Base-by-base conservation (phyloP, 2,888 invertebrate genomes). In the Ornithoptera alexandrae region DNA sequence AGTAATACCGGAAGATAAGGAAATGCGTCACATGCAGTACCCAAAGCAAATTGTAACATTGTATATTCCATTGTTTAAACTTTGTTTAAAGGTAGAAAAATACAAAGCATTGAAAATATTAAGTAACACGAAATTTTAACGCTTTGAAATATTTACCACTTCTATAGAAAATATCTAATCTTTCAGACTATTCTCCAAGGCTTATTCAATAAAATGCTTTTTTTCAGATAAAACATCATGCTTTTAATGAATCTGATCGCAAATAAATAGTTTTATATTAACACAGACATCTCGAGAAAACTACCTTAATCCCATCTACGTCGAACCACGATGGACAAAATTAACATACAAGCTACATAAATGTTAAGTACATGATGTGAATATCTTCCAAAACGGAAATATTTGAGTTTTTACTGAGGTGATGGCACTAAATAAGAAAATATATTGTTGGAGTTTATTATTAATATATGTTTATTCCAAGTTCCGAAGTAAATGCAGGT, bases 1-100 rank as follows among this genome's bases (percentile, higher is more conserved):
- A 85, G 85, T 86, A 84, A 85, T 87, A 82, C 84, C 83, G 76
- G 77, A 78, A 85, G 84, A 88, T 86, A 83, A 85, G 85, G 85
- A 84, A 70, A 86, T 80, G 76, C 76, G 78, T 81, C 77, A 73
- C 81, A 81, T 79, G 62, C 18, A 46, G 58, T 62, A 62, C 46
- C 62, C 62, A 69, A 50, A 60, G 39, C 73, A 70, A 75, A 75
- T 77, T 24, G 24, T 62, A 22, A 66, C 30, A 63, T 62, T 65
- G 61, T 42, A 58, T 12, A 15, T 46, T 4, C 24, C 46, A 57
- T 42, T 22, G 22, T 12, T 58, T 22, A 58, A 7, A 58, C 57
- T 22, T 58, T 22, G 57, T 58, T 58, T 10, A 22, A 22, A 30
- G 18, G 12, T 36, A 60, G 60, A 36, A 30, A 18, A 60, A 24